Evolutionary conservation across 2,113 vertebrate genomes (phyloP), one percentile per base, ranked within the genome.

Genomic region (Heloderma charlesbogerti): DNA sequence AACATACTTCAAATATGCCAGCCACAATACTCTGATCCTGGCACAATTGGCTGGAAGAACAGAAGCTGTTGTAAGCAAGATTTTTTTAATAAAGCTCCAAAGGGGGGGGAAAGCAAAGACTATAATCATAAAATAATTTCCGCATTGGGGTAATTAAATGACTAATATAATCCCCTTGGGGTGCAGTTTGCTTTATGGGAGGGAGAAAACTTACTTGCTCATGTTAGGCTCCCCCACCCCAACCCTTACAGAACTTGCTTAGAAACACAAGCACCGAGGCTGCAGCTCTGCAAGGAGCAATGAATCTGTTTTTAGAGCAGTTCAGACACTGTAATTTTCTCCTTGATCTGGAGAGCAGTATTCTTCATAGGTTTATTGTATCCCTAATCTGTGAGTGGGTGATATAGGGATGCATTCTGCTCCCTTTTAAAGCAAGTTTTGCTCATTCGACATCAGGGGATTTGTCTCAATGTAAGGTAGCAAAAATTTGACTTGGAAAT

Each of bases 211-310:
- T 5, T 83, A 83, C 7, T 87, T 85, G 85, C 45, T 88, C 37
- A n/a, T 67, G 0, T 10, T 85, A 84, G 34, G 51, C 4, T 83
- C 63, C 54, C 25, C 13, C 2, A 16, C 60, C n/a, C 22, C 6
- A 3, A 25, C 29, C 20, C n/a, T 10, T 12, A 72, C 75, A 74
- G 0, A 2, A 10, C n/a, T 3, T 43, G 22, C 29, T 43, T 48
- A 86, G 22, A 57, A 88, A 93, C 20, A 40, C 54, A 90, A 83
- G 10, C 5, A 88, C 4, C 0, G 74, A 79, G 15, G n/a, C 75
- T 93, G 31, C 9, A 91, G 2, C 4, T 3, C 60, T 93, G 31
- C 31, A 79, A 83, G 25, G 1, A 6, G 85, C 90, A 94, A 94
- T 1, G 6, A 12, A 29, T 0, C 0, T 10, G 9, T 10, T 91